Conservation (phyloP, 1,140 invertebrate genomes). For the Homarus americanus region DNA sequence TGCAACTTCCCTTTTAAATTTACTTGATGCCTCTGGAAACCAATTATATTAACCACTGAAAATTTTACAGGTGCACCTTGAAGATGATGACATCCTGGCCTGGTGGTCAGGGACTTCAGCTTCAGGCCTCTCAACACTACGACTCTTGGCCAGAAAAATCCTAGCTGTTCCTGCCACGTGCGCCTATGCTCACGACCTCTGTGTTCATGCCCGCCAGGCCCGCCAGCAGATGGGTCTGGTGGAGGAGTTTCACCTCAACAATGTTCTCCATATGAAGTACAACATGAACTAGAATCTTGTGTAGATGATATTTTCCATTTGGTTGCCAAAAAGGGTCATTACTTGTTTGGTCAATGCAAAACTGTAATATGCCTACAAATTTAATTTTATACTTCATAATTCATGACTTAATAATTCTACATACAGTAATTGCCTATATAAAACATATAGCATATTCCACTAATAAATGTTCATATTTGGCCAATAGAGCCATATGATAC, state of each 20-base stretch:
- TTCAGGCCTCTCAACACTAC: slow-evolving; percentile 71
- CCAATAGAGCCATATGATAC: not conserved
- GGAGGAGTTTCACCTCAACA: slow-evolving; percentile 70
- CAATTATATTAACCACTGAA: too few relatives aligned
- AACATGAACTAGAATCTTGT: slow-evolving; percentile 68
- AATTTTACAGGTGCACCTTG: slow-evolving; percentile 66
- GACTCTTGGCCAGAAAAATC: slow-evolving; percentile 69
- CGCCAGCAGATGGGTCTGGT: slow-evolving; percentile 61
- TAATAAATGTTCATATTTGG: not conserved
- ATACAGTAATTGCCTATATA: not conserved
- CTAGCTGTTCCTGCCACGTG: slow-evolving; percentile 74
- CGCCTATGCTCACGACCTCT: slow-evolving; percentile 70
- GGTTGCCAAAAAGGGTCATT: slow-evolving; percentile 15
- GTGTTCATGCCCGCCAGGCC: slow-evolving; percentile 65
- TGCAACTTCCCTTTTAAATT: too few relatives aligned
- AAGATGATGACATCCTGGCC: slow-evolving; percentile 73
- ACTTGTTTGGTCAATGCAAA: not conserved
- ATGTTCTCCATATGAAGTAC: slow-evolving; percentile 74
- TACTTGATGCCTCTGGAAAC: too few relatives aligned
- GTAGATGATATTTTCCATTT: slow-evolving; percentile 15
- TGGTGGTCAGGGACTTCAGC: slow-evolving; percentile 74
- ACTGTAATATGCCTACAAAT: not conserved
- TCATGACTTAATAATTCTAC: not conserved
- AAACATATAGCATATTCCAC: too few relatives aligned
- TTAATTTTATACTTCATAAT: not conserved